These are phyloP conservation scores for Botia kubotai DNA, from an alignment of 2,797 vertebrate genomes.

Conservation along the genomic window DNA sequence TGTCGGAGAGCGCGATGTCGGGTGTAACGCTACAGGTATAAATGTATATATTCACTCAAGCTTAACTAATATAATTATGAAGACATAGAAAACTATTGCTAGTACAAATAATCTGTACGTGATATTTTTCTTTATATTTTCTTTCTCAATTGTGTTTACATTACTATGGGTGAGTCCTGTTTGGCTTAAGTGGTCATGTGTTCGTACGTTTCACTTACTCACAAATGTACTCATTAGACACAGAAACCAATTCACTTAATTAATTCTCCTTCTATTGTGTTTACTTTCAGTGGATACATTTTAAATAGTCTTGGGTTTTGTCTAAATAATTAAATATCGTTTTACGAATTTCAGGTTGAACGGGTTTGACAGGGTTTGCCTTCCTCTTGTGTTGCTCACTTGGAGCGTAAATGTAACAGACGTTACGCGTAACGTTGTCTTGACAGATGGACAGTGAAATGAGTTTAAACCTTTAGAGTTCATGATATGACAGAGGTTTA, in stretches of 20 bases:
- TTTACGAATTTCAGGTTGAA: constrained; percentile 57
- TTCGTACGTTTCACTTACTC: neutral
- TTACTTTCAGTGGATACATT: neutral
- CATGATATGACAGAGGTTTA: neutral
- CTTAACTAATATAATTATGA: neutral
- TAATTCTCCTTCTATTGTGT: neutral
- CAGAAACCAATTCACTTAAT: neutral
- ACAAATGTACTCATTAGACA: neutral
- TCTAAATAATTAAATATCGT: neutral
- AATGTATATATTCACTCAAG: neutral
- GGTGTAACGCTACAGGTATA: constrained; percentile 72
- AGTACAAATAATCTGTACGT: neutral
- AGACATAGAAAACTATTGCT: neutral
- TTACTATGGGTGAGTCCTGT: neutral
- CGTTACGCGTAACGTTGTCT: neutral
- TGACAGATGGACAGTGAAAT: neutral
- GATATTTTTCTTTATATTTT: neutral
- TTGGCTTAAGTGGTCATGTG: neutral
- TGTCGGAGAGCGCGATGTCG: constrained; percentile 66
- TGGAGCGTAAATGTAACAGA: neutral
- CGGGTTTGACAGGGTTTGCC: constrained; percentile 48
- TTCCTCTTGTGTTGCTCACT: constrained; percentile 21
- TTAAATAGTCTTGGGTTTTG: neutral
- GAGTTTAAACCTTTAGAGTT: neutral
- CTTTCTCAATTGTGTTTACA: constrained; percentile 1